Base-by-base conservation (phyloP, 2,888 invertebrate species). In the Polylopha cassiicola region DNA sequence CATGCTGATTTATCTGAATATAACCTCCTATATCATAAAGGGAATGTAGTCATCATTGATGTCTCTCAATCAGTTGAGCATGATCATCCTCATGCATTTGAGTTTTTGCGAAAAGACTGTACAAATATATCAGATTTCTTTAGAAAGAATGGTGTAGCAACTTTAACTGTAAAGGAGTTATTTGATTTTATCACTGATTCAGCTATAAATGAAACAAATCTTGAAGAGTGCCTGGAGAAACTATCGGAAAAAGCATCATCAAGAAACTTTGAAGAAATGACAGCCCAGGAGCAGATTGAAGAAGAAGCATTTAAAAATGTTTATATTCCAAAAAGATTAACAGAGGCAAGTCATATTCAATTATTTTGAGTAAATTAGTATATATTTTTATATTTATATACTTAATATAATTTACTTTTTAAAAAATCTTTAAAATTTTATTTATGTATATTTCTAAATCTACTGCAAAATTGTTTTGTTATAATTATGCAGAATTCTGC, bases 51-150 rank as follows among this genome's bases (percentile, higher is more conserved):
- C 43, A 90, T 99, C 10, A 99, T 99, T 60, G 99, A 99, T 80
- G 99, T 99, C 0, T 98, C 98, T 0, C 99, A 99, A 69, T 94
- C 98, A 0, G 99, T 99, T 0, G 98, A 99, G 75, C 98, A 98
- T 71, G 98, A 99, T 72, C 98, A 99, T 87, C 98, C 98, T 0
- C 92, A 95, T 74, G 95, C 99, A 0, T 89, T 97, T 50, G 95
- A 97, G 47, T 99, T 99, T 73, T 86, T 99, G 28, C 88, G 98
- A 42, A 97, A 95, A 68, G 99, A 99, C 81, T 97, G 98, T 65
- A 93, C 92, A 11, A 99, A 99, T 73, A 91, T 99, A 39, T 87
- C 89, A 50, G 95, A 96, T 44, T 99, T 93, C 82, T 99, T 98
- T 72, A 90, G 91, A 37, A 96, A 94, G 63, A 92, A 92, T 51